Evolutionary conservation across 92 coral and sea anemone species (phyloP), one percentile per base, ranked within the genome.

Genomic region (Siderastrea radians): DNA sequence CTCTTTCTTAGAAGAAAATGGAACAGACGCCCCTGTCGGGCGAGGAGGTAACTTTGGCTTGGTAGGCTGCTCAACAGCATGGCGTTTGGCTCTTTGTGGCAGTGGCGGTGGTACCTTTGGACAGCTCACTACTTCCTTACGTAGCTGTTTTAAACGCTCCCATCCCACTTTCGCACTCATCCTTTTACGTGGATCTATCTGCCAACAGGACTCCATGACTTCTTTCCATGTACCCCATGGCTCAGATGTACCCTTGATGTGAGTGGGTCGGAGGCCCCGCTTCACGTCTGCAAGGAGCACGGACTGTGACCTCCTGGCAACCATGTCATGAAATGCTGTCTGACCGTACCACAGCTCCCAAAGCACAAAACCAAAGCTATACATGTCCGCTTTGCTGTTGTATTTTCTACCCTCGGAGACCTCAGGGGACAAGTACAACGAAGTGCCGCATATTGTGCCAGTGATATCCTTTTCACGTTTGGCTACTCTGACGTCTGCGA

Each of bases 331-430:
- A 77, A 84, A 84, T 45, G 62, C 88, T 46, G 38, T 45, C 80
- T 77, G 10, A 11, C 81, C 81, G 60, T 84, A 84, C 87, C 87
- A 83, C 70, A 83, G 26, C 49, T 83, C 87, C 87, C 87, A 83
- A 59, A 83, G 76, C 12, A 84, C 63, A 46, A 74, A 60, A 43
- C 81, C 81, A 47, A 84, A 77, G 55, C 88, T 84, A 55, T 61
- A 84, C 80, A 84, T 84, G 15, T 84, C 88, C 0, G 66, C 80
- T 19, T 50, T 84, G 53, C 73, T 84, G 88, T 61, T 73, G 80
- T 84, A 84, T 2, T 48, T 84, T 1, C 68, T 57, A 6, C 70
- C 81, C 8, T 83, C 70, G 47, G 6, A 71, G 17, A 71, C 87
- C 50, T 83, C 87, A 19, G 87, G 87, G n/a, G 87, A 79, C 16